Evolutionary conservation across 2,888 invertebrate genomes (phyloP), one percentile per base, ranked within the genome.

Genomic region (Lottia scabra): DNA sequence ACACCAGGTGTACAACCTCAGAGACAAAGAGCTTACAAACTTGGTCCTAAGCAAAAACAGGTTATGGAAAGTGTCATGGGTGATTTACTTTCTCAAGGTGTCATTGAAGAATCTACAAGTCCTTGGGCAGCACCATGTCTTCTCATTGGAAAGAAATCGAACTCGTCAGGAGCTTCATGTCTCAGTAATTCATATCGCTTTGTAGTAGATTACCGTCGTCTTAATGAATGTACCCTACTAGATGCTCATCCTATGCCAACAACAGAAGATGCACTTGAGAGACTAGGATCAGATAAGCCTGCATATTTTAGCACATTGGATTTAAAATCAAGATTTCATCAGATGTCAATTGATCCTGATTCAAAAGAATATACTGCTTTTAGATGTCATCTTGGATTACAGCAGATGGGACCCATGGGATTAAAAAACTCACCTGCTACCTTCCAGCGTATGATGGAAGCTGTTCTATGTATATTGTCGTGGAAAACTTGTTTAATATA

Each of bases 401-500:
- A 45, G 8, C 67, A 67, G 45, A 45, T 19, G 19, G n/a, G 23
- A 44, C 67, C 67, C 3, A 67, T 67, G 67, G 67, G 67, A n/a
- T 19, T 67, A 15, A 67, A 67, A 45, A 67, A 67, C 45, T 23
- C 44, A 19, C 67, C 67, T 19, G 44, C 48, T 26, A 44, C 46
- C 13, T 48, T 48, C 27, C 67, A 45, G 46, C 27, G 67, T 10
- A 45, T 67, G 27, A 67, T 67, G 67, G 67, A 67, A 46, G 46
- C 48, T 4, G 67, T 67, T 67, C 44, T 67, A 46, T n/a, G 46
- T 16, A n/a, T 45, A 15, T 27, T 67, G 19, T 45, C 44, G 8
- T 67, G 67, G 67, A 67, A 67, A 67, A 26, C 43, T 19, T 84
- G 46, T 19, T 10, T 67, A 45, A 67, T 67, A 26, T 67, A 67